phyloP scores from a whole-genome alignment of 2,113 vertebrate genomes.

The Origma solitaria region DNA sequence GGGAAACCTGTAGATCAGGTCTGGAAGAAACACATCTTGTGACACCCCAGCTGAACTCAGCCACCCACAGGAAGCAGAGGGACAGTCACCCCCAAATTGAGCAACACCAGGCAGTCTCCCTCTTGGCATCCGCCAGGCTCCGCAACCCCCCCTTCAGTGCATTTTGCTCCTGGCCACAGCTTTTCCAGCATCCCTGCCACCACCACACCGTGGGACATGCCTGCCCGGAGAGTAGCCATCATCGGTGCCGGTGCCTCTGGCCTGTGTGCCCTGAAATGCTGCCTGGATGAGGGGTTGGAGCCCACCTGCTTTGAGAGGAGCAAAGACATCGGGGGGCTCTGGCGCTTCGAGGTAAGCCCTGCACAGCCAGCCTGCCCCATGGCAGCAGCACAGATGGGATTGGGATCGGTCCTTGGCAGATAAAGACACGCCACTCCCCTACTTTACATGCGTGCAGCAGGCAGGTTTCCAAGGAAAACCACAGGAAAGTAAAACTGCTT shows the following conservation, averaged over 20 bases:
- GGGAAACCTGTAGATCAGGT: slow-evolving; percentile 7
- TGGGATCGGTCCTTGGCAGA: fast-evolving
- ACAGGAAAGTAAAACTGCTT: neutral
- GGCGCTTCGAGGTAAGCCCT: slow-evolving; percentile 17
- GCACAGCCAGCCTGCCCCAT: fast-evolving
- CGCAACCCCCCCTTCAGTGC: fast-evolving
- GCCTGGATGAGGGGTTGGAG: slow-evolving; percentile 48
- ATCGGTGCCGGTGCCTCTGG: neutral
- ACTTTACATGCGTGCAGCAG: fast-evolving
- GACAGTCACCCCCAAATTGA: neutral
- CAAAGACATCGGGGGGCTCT: slow-evolving; percentile 28
- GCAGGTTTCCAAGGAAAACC: neutral
- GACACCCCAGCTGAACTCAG: neutral
- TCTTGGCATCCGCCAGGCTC: neutral
- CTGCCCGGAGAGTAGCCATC: neutral
- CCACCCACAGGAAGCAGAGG: neutral
- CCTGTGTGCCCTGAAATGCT: slow-evolving; percentile 28
- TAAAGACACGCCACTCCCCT: fast-evolving
- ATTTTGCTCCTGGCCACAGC: fast-evolving
- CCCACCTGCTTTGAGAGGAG: slow-evolving; percentile 44
- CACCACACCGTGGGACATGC: neutral
- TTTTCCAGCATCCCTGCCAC: neutral
- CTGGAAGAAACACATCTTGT: neutral
- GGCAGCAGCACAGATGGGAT: fast-evolving
- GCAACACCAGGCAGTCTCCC: fast-evolving